phyloP scores from a whole-genome alignment of 2,113 vertebrate genomes.

The Callopanchax toddi region DNA sequence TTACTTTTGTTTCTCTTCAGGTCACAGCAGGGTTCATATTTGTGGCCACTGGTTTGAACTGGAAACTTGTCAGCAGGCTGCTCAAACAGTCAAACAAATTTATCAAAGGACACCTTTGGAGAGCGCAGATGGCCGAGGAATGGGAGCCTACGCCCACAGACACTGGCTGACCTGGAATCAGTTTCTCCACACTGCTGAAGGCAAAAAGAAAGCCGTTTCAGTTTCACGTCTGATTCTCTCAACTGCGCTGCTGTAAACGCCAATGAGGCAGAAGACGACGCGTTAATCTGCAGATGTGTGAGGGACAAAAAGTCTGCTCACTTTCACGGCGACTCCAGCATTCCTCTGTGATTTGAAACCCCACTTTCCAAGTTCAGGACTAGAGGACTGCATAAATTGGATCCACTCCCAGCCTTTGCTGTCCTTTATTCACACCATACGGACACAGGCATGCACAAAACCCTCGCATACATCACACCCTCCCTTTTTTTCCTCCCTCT shows the following conservation, averaged over 20 bases:
- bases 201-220: conserved; percentile 25
- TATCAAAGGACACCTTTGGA: conserved; percentile 39
- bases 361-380: conserved; percentile 61
- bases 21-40: conserved; percentile 38
- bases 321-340: conserved; percentile 60
- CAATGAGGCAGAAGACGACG: conserved; percentile 40
- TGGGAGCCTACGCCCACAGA: conserved; percentile 44
- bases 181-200: conserved; percentile 4
- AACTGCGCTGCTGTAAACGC: conserved; percentile 35
- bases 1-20: conserved; percentile 23
- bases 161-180: conserved; percentile 27
- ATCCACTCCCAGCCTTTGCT: conserved; percentile 31
- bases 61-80: conserved; percentile 37
- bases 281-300: conserved; percentile 50
- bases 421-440: conserved; percentile 40
- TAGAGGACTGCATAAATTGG: conserved; percentile 65
- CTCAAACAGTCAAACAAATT: conserved; percentile 58
- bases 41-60: conserved; percentile 10
- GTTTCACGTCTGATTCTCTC: conserved; percentile 13
- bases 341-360: conserved; percentile 74
- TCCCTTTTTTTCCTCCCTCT: neutral
- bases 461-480: conserved; percentile 12
- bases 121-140: conserved; percentile 14
- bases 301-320: conserved; percentile 44
- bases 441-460: conserved; percentile 7